These are phyloP conservation scores for Parauchenoglanis punctatus DNA, from an alignment of 2,797 vertebrate species.

Conservation along the genomic window DNA sequence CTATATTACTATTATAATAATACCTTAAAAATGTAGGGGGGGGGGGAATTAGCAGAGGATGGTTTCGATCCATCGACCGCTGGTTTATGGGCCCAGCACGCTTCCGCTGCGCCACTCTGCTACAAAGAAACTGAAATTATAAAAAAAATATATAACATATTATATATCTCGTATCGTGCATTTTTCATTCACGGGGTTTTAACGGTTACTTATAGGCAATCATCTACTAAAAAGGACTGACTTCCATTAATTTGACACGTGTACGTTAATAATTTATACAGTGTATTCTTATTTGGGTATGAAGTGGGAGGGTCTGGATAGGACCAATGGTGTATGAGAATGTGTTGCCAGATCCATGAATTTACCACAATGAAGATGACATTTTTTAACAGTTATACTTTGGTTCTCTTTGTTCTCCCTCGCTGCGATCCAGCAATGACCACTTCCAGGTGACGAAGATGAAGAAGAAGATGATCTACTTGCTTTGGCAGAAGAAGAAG, in stretches of 20 bases:
- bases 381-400: no score
- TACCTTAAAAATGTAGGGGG: no score
- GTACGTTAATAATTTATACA: not conserved
- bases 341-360: not conserved
- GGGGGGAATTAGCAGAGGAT: constrained; percentile 71
- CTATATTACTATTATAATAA: no score
- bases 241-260: not conserved
- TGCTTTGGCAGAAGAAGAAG: no score
- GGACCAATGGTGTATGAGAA: not conserved
- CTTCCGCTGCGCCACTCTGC: constrained; percentile 83
- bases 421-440: no score
- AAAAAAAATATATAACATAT: no score
- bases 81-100: constrained; percentile 84
- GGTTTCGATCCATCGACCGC: constrained; percentile 82
- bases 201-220: no score
- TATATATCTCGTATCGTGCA: no score
- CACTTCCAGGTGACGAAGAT: no score
- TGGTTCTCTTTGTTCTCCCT: no score
- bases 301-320: constrained; percentile 1
- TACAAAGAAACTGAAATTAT: constrained; percentile 7
- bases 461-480: no score
- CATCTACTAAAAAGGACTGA: not conserved
- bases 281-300: not conserved
- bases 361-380: not conserved
- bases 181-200: no score